Conservation (phyloP, 2,888 invertebrate species). For the Antheraea assamensis region DNA sequence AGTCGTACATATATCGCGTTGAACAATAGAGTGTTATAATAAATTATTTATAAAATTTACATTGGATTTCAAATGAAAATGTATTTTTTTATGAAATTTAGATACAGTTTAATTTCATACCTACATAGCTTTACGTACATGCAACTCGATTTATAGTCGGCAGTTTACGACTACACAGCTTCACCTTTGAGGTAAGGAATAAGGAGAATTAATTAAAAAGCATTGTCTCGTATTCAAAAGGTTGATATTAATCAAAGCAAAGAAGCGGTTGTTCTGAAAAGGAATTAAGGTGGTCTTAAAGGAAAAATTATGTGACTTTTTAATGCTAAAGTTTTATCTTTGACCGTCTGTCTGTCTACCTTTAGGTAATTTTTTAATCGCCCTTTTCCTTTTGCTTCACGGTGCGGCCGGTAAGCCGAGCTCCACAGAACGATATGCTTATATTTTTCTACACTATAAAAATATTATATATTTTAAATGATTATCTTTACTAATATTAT, state of each 20-base stretch:
- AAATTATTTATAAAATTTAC: not conserved
- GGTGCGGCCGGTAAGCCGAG: not conserved
- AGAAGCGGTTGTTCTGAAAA: slow-evolving; percentile 19
- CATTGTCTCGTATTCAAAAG: slow-evolving; percentile 16
- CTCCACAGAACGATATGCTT: no score
- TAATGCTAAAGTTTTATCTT: not conserved
- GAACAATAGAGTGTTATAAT: no score
- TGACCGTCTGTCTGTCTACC: not conserved
- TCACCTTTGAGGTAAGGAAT: slow-evolving; percentile 2
- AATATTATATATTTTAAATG: no score
- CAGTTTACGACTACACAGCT: not conserved
- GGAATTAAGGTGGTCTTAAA: not conserved
- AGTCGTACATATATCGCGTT: no score
- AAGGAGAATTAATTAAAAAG: slow-evolving; percentile 19
- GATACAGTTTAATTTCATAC: not conserved
- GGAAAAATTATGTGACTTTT: not conserved
- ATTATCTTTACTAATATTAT: no score
- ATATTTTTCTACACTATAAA: no score
- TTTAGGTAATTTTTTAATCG: not conserved
- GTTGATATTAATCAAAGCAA: slow-evolving; percentile 20
- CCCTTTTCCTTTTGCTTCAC: not conserved
- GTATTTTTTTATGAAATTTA: not conserved
- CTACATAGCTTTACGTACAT: not conserved
- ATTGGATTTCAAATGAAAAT: not conserved
- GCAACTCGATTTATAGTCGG: not conserved